Conservation (phyloP, 2,113 vertebrate genomes). For the Hippopotamus amphibius region DNA sequence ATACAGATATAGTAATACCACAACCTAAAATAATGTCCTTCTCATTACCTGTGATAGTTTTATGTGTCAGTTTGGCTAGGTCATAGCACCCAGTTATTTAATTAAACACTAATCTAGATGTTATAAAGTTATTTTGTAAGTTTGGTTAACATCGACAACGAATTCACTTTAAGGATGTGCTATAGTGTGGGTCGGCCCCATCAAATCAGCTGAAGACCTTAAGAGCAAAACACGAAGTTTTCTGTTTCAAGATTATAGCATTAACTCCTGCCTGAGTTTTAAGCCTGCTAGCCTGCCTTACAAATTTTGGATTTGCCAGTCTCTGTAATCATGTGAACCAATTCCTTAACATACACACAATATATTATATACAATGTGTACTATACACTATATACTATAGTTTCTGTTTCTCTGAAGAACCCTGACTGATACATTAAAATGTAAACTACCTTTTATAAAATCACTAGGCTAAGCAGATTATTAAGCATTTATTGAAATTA, state of each 20-base stretch:
- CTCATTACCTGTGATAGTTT: background rate
- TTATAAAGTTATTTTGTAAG: background rate
- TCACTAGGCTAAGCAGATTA: background rate
- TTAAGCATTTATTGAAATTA: background rate
- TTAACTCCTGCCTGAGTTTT: background rate
- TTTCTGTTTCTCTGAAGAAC: background rate
- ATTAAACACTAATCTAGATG: background rate
- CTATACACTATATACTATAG: background rate
- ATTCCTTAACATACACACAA: background rate
- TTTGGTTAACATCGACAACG: background rate
- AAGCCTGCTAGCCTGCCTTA: too few species aligned
- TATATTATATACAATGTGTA: background rate
- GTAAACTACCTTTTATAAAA: background rate
- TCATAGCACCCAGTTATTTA: background rate
- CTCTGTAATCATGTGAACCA: background rate
- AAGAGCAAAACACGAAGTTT: background rate
- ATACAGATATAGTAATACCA: background rate
- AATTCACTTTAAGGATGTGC: background rate
- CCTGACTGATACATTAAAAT: background rate
- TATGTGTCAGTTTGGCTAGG: background rate
- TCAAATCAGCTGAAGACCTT: background rate
- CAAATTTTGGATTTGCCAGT: background rate
- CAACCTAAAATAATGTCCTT: background rate
- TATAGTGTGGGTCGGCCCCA: background rate
- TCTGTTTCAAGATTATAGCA: background rate